phyloP scores from a whole-genome alignment of 2,113 vertebrate genomes.

The Bos javanicus region DNA sequence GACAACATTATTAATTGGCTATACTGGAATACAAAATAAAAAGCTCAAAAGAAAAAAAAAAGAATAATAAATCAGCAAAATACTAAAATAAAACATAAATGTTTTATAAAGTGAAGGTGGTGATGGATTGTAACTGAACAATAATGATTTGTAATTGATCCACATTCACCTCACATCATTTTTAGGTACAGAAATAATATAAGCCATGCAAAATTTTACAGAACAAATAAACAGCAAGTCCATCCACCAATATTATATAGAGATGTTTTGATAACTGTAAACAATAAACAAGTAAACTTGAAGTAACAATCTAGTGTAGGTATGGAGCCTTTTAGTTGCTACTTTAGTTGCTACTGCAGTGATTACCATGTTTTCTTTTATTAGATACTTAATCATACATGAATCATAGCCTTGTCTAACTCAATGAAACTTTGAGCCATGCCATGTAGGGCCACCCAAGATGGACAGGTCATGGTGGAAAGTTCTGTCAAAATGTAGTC shows the following conservation, averaged over 20 bases:
- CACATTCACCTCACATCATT: neutral
- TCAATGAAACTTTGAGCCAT: neutral
- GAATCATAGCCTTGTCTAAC: neutral
- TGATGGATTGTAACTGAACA: neutral
- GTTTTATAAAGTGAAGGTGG: neutral
- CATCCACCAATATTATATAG: neutral
- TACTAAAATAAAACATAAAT: neutral
- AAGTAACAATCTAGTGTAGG: neutral
- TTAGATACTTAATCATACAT: slow-evolving; percentile 83
- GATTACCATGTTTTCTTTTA: neutral
- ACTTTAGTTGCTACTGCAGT: neutral
- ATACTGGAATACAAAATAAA: neutral
- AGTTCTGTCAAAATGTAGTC: neutral
- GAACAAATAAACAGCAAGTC: neutral
- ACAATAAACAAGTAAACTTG: neutral
- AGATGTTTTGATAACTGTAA: neutral
- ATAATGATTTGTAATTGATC: neutral
- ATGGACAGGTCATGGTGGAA: neutral
- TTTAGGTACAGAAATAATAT: neutral
- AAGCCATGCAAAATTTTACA: neutral
- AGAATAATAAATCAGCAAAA: neutral
- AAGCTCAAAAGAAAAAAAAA: neutral
- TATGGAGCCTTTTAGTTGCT: neutral
- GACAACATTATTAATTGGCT: neutral
- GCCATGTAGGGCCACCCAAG: neutral